phyloP scores from a whole-genome alignment of 2,113 vertebrate species.

The Xiphorhynchus elegans region DNA sequence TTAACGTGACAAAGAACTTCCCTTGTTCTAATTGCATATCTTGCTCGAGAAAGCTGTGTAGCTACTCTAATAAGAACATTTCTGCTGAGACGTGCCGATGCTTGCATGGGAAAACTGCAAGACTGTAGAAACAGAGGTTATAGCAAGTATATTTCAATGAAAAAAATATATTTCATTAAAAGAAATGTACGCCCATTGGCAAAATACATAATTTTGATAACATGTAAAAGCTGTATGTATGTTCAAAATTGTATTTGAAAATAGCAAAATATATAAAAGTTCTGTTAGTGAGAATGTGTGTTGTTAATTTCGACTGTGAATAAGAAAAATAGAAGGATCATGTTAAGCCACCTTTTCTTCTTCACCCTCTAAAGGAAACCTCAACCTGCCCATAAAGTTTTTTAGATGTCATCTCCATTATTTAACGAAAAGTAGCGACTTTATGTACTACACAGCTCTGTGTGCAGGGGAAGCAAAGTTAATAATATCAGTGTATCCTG shows the following conservation, averaged over 20 bases:
- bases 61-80: background rate
- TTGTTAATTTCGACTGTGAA: background rate
- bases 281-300: background rate
- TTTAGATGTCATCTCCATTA: background rate
- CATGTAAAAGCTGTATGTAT: rapidly evolving
- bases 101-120: rapidly evolving
- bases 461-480: background rate
- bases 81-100: background rate
- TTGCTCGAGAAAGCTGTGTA: background rate
- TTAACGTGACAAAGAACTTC: background rate
- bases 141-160: background rate
- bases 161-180: background rate
- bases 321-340: background rate
- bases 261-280: background rate
- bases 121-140: background rate
- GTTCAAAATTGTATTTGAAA: background rate
- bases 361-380: background rate
- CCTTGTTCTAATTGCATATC: rapidly evolving
- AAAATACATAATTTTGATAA: background rate
- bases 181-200: background rate
- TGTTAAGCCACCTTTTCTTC: background rate
- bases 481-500: background rate
- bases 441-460: background rate
- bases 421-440: background rate
- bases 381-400: background rate